phyloP scores from a whole-genome alignment of 2,113 vertebrate species.

The Trinectes maculatus region DNA sequence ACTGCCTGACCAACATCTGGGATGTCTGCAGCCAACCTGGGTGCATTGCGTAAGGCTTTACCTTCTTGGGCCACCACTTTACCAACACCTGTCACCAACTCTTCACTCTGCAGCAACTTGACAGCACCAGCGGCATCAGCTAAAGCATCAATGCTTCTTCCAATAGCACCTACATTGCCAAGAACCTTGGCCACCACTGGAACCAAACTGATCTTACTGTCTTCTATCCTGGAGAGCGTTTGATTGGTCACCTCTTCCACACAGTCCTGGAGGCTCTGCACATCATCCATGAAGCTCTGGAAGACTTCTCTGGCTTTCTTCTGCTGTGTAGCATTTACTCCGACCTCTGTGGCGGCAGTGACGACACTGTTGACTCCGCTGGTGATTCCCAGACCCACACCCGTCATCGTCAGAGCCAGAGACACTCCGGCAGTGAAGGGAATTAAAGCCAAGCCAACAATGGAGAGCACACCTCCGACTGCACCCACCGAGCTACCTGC shows the following conservation, averaged over 20 bases:
- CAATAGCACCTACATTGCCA: accelerated
- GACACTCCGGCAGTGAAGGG: slow-evolving; percentile 65
- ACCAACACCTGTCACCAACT: background rate
- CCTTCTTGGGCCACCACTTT: slow-evolving; percentile 25
- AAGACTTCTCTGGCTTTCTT: slow-evolving; percentile 44
- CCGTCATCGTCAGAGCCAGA: slow-evolving; percentile 43
- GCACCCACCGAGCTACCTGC: slow-evolving; percentile 63
- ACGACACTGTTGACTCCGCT: slow-evolving; percentile 44
- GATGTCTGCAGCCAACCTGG: slow-evolving; percentile 44
- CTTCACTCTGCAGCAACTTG: slow-evolving; percentile 14
- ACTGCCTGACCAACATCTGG: slow-evolving; percentile 53
- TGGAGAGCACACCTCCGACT: slow-evolving; percentile 58
- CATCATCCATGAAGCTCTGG: slow-evolving; percentile 58
- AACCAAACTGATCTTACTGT: accelerated
- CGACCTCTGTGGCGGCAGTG: slow-evolving; percentile 46
- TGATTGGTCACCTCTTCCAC: slow-evolving; percentile 31
- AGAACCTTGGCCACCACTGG: background rate
- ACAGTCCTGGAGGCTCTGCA: slow-evolving; percentile 33
- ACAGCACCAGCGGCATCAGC: slow-evolving; percentile 7
- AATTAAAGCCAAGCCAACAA: slow-evolving; percentile 52
- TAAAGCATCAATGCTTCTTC: slow-evolving; percentile 8
- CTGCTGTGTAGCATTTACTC: slow-evolving; percentile 30
- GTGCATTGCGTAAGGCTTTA: slow-evolving; percentile 13
- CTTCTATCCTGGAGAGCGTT: background rate
- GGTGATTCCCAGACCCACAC: slow-evolving; percentile 46